Conservation (phyloP, 2,888 invertebrate genomes). For the Drosophila incognita region DNA sequence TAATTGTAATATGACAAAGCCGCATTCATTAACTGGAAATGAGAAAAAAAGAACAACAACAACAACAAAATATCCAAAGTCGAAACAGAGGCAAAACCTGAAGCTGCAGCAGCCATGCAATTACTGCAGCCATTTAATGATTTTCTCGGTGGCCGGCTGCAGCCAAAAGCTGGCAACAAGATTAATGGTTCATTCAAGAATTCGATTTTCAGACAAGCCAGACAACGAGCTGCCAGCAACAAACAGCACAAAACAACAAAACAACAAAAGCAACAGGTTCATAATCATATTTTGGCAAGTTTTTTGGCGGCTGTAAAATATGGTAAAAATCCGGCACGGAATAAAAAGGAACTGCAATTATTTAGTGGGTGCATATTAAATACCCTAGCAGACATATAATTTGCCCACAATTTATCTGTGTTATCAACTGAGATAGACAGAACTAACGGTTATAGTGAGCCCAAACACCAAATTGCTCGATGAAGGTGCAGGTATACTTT, state of each 20-base stretch:
- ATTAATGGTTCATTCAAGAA: conserved; percentile 82
- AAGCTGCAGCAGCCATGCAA: conserved; percentile 60
- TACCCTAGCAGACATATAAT: conserved; percentile 14
- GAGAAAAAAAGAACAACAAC: conserved; percentile 22
- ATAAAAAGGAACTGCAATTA: conserved; percentile 18
- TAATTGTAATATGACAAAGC: conserved; percentile 79
- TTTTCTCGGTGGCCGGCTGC: conserved; percentile 48
- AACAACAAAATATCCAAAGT: background rate
- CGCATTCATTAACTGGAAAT: conserved; percentile 63
- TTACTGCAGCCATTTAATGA: conserved; percentile 78
- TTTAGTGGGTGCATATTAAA: background rate
- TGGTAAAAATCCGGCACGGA: conserved; percentile 35
- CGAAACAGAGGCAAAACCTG: conserved; percentile 50
- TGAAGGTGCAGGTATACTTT: background rate
- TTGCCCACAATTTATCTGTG: background rate
- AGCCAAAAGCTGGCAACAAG: conserved; percentile 70
- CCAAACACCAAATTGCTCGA: background rate
- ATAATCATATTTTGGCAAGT: conserved; percentile 63
- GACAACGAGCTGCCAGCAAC: conserved; percentile 42
- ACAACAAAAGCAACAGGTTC: conserved; percentile 66
- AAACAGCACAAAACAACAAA: conserved; percentile 43
- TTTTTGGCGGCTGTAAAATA: conserved; percentile 53
- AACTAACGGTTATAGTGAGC: background rate
- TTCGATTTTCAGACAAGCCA: conserved; percentile 71
- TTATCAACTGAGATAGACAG: background rate